phyloP scores from a whole-genome alignment of 2,797 vertebrate species.

The Tauraco hartlaubi region DNA sequence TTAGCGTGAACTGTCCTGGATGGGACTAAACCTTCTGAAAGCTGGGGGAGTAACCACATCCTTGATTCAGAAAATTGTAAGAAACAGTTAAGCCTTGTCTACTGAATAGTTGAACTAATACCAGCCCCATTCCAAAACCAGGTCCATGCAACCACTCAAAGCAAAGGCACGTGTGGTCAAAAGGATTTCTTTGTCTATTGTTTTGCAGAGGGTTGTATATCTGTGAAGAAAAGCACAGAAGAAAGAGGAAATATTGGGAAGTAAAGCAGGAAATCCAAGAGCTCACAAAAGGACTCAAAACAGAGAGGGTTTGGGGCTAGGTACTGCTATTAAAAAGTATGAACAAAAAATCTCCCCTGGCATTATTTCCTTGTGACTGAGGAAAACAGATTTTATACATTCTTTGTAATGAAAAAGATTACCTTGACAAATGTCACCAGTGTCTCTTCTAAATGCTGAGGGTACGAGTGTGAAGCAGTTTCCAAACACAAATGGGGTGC shows the following conservation, averaged over 20 bases:
- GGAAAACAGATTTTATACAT: background rate
- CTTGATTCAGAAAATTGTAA: background rate
- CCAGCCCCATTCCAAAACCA: background rate
- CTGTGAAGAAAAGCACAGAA: background rate
- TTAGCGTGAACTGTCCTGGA: background rate
- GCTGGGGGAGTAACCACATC: background rate
- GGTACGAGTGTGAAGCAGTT: background rate
- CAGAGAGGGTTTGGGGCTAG: background rate
- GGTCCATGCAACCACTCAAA: background rate
- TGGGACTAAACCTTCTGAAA: background rate
- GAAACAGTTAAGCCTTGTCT: background rate
- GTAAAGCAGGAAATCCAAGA: constrained; percentile 10
- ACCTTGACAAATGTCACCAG: background rate
- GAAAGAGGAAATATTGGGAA: background rate
- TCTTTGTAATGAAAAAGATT: background rate
- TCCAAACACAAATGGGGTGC: background rate
- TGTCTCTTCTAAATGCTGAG: background rate
- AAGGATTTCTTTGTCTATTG: constrained; percentile 1
- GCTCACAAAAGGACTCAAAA: background rate
- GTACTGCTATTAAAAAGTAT: background rate
- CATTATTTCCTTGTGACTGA: background rate
- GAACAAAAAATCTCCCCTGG: background rate
- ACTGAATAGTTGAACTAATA: background rate
- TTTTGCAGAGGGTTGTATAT: background rate
- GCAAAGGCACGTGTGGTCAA: background rate